These are phyloP conservation scores for Micrastur ruficollis DNA, from an alignment of 2,797 vertebrate genomes.

Conservation along the genomic window DNA sequence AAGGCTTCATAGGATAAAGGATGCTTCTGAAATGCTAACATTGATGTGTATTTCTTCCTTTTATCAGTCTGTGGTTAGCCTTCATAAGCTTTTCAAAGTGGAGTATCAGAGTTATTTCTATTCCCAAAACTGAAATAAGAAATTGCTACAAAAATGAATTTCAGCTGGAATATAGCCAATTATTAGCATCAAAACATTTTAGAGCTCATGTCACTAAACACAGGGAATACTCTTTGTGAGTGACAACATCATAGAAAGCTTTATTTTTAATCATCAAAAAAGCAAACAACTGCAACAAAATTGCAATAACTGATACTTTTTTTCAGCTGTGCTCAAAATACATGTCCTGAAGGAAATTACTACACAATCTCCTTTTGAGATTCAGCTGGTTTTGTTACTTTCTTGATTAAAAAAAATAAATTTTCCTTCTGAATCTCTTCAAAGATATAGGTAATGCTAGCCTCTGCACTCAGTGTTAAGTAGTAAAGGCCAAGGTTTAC, in stretches of 20 bases:
- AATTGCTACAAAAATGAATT: neutral
- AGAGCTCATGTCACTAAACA: conserved; percentile 8
- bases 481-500: conserved; percentile 17
- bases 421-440: conserved; percentile 13
- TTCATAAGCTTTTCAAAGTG: conserved; percentile 19
- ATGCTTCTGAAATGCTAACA: conserved; percentile 22
- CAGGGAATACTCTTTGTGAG: conserved; percentile 11
- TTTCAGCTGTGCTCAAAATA: conserved; percentile 50
- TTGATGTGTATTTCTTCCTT: neutral
- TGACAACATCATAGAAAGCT: neutral
- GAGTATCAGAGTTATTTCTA: neutral
- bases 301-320: neutral
- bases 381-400: neutral
- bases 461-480: neutral
- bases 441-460: neutral
- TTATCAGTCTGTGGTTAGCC: neutral
- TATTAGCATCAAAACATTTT: neutral
- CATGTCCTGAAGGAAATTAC: neutral
- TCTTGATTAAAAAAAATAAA: neutral
- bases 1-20: neutral
- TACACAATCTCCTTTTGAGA: neutral
- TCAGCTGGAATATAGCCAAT: neutral
- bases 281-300: conserved; percentile 48
- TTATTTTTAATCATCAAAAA: conserved; percentile 25
- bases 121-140: conserved; percentile 5